A percentile compares a stretch with the other conserved stretches of the same genome.
Evolutionary conservation across 2,113 vertebrate species (phyloP).

Genomic region (Atlantisia rogersi): DNA sequence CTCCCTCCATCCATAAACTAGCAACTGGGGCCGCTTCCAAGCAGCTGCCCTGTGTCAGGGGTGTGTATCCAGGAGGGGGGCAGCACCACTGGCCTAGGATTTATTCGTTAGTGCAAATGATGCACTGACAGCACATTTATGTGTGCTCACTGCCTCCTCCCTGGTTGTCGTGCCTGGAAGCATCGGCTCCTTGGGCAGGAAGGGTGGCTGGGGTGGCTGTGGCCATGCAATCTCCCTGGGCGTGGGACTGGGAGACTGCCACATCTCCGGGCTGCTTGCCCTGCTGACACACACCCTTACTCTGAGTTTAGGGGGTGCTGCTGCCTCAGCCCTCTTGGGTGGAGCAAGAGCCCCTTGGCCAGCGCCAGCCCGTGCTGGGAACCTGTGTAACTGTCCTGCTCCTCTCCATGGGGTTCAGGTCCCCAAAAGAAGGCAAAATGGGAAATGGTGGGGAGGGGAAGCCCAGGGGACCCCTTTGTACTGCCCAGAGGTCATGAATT

Average conservation of each 20-base stretch:
- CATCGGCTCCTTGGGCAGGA: not conserved
- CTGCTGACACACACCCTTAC: rapidly evolving
- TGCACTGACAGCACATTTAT: not conserved
- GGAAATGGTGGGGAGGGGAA: not conserved
- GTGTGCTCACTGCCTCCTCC: not conserved
- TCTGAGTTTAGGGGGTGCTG: no score
- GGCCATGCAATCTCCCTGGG: rapidly evolving
- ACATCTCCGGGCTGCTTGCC: not conserved
- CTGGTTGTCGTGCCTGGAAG: not conserved
- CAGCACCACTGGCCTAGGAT: not conserved
- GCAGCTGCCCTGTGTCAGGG: no score
- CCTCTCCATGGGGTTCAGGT: not conserved
- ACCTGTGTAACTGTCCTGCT: not conserved
- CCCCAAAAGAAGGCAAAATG: not conserved
- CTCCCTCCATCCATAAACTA: not conserved
- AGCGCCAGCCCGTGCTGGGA: no score
- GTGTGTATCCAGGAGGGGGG: not conserved
- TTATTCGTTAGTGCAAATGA: not conserved
- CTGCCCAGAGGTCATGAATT: not conserved
- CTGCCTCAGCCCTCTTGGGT: not conserved
- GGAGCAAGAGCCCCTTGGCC: not conserved
- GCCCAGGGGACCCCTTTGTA: not conserved
- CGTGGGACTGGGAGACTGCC: rapidly evolving
- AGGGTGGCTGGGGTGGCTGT: not conserved
- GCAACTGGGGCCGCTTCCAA: not conserved